Percentiles rank a stretch among this genome's conserved stretches.
These are phyloP conservation scores for Falco naumanni DNA, from an alignment of 2,797 vertebrate genomes.

Conservation along the genomic window DNA sequence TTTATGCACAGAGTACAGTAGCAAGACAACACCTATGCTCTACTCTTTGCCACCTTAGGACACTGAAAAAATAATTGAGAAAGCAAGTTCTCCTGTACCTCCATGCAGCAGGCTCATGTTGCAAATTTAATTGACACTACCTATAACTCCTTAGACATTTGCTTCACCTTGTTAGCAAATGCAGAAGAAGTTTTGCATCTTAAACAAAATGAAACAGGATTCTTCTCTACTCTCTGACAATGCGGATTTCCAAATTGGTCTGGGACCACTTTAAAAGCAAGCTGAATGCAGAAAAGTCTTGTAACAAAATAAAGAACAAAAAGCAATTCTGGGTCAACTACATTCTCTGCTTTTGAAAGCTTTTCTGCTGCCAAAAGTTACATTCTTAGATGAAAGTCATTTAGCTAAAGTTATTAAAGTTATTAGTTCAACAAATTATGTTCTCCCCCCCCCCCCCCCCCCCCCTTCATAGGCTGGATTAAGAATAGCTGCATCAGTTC, in stretches of 20 bases:
- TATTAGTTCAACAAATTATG: neutral
- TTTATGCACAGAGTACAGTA: neutral
- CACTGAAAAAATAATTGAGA: neutral
- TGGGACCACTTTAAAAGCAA: neutral
- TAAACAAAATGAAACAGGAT: neutral
- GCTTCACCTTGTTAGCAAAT: neutral
- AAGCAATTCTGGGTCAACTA: neutral
- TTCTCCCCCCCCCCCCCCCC: too few species aligned
- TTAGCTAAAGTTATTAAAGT: neutral
- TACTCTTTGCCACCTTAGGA: neutral
- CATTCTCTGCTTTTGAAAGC: neutral
- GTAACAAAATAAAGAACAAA: neutral
- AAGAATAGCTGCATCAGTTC: slow-evolving; percentile 38
- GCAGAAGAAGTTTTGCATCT: neutral
- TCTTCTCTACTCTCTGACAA: neutral
- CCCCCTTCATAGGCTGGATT: neutral
- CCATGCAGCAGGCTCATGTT: neutral
- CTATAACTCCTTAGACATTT: neutral
- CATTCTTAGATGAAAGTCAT: neutral
- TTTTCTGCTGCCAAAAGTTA: neutral
- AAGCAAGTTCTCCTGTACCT: neutral
- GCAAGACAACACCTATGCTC: neutral
- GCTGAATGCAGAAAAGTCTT: neutral
- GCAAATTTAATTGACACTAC: neutral
- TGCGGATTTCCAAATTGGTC: fast-evolving